Evolutionary conservation across 2,888 invertebrate genomes (phyloP), one percentile per base, ranked within the genome.

Genomic region (Meloe dianella): DNA sequence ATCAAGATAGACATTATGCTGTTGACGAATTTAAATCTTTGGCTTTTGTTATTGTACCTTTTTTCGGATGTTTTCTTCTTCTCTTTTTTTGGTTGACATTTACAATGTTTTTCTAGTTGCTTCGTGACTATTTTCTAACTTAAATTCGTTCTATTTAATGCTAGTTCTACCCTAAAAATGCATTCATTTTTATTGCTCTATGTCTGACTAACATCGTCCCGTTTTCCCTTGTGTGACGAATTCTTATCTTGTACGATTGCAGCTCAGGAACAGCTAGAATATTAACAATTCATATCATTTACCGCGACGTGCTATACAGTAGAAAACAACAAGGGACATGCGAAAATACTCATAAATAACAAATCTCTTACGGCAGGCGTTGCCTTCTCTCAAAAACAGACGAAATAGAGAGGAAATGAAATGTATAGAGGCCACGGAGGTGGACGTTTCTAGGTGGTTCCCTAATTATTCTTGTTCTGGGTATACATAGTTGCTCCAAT

Each of bases 1-100:
- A 79, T 80, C 80, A 77, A 81, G 81, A 81, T 81, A 80, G 81
- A 81, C 80, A 80, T 80, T 77, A n/a, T 78, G 74, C 73, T 70
- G 73, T 74, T 78, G 79, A 79, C 78, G 79, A 78, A 73, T 75
- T 77, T 79, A 77, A 79, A 79, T 79, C 78, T 78, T 80, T 77
- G 58, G 68, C 78, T 78, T 80, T 77, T 59, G 67, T 59, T 35
- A 14, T 35, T 35, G 35, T 35, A 32, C 32, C 32, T 32, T 32
- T 10, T 7, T 32, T 7, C 10, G 1, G 2, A 3, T 27, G 35
- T 35, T 35, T 35, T 60, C 65, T 71, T 71, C 63, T 69, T 68
- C 67, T 64, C 58, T 60, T 65, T 65, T 65, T 64, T 47, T 68
- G 69, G n/a, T 41, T 41, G 41, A 41, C 41, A 71, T 71, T 70